phyloP scores from a whole-genome alignment of 2,888 invertebrate genomes.

The Drosophila kuntzei region DNA sequence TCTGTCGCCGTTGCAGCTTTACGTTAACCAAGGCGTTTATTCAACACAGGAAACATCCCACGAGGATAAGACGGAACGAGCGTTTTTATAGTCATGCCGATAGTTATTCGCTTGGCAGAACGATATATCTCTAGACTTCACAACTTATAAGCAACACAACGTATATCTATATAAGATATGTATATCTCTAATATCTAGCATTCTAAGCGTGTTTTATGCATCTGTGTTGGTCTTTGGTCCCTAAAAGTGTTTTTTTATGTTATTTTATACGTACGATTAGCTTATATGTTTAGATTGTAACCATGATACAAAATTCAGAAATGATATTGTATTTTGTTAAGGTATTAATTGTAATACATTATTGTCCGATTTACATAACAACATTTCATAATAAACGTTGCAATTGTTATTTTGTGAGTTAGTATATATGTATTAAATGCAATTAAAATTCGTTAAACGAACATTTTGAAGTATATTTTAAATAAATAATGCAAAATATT shows the following conservation, averaged over 20 bases:
- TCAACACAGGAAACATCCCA: slow-evolving; percentile 41
- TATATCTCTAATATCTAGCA: slow-evolving; percentile 18
- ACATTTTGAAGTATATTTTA: no score
- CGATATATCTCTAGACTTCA: slow-evolving; percentile 43
- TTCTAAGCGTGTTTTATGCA: slow-evolving; percentile 30
- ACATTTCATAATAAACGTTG: slow-evolving; percentile 28
- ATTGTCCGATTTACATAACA: slow-evolving; percentile 25
- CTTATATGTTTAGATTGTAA: slow-evolving; percentile 34
- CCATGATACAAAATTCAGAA: slow-evolving; percentile 33
- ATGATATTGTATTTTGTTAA: slow-evolving; percentile 43
- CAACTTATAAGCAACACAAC: slow-evolving; percentile 31
- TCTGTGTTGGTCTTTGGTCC: slow-evolving; percentile 42
- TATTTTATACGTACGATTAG: slow-evolving; percentile 28
- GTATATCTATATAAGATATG: slow-evolving; percentile 13
- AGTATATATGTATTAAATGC: no score
- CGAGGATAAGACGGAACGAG: slow-evolving; percentile 31
- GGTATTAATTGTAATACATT: slow-evolving; percentile 21
- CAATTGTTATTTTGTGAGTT: slow-evolving; percentile 29
- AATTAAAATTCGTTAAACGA: no score
- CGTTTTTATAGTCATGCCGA: slow-evolving; percentile 48
- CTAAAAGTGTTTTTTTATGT: slow-evolving; percentile 49
- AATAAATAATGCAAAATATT: no score
- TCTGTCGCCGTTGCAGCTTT: slow-evolving; percentile 48
- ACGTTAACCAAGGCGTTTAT: slow-evolving; percentile 50
- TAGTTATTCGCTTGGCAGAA: slow-evolving; percentile 19